Percentiles rank a stretch among this genome's conserved stretches.
These are phyloP conservation scores for Bilobella aurantiaca DNA, from an alignment of 1,140 invertebrate genomes.

Conservation along the genomic window DNA sequence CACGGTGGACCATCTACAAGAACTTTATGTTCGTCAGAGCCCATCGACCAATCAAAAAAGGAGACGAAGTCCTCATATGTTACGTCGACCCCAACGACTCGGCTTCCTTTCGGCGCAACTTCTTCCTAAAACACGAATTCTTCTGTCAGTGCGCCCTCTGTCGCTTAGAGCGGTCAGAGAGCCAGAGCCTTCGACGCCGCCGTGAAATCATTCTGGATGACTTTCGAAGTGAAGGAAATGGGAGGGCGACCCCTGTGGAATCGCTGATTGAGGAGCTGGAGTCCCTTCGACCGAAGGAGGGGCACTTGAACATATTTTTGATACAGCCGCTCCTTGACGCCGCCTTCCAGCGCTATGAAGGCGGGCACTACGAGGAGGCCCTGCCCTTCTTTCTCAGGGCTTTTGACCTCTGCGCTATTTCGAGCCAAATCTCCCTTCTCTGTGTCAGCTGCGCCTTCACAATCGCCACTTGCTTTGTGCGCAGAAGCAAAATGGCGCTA, in stretches of 20 bases:
- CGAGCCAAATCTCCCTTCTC: not conserved
- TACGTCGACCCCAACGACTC: not conserved
- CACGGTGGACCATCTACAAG: slow-evolving; percentile 1
- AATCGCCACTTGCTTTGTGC: not conserved
- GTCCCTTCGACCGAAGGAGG: not conserved
- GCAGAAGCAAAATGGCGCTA: not conserved
- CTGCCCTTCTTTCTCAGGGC: not conserved
- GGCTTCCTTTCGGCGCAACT: not conserved
- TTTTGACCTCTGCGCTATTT: not conserved
- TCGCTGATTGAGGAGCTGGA: not conserved
- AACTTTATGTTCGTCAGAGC: slow-evolving; percentile 7
- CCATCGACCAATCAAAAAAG: not conserved
- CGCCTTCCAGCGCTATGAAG: not conserved
- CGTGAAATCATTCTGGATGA: not conserved
- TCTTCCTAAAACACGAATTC: slow-evolving; percentile 9
- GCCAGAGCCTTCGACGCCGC: not conserved
- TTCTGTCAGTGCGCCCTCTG: not conserved
- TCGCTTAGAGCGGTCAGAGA: not conserved
- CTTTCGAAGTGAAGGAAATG: not conserved
- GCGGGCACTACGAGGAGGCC: not conserved
- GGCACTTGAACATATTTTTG: slow-evolving; percentile 1
- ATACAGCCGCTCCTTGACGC: not conserved
- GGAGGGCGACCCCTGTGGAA: not conserved
- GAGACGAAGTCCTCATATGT: slow-evolving; percentile 2
- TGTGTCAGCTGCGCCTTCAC: slow-evolving; percentile 4